Evolutionary conservation across 2,113 vertebrate species (phyloP), one percentile per base, ranked within the genome.

Genomic region (Carassius auratus): DNA sequence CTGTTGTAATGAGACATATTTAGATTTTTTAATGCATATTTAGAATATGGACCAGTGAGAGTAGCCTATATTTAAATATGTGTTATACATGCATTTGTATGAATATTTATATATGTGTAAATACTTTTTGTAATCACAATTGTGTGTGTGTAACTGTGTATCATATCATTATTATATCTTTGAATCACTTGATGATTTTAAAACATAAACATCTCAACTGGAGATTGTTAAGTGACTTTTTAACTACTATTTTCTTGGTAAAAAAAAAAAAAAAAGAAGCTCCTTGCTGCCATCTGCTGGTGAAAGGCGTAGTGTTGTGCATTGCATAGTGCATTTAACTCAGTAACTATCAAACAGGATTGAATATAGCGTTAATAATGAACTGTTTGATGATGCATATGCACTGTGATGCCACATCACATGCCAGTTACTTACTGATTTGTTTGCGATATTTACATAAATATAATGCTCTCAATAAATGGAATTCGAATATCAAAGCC

Each of bases 271-370:
- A 82, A 36, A 57, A 30, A 82, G 23, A 57, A 88, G 86, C 86
- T 87, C 68, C 80, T 33, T 85, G 62, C 86, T 89, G 80, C 84
- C 88, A 85, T 80, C 88, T 89, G 66, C 84, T 84, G 88, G 38
- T 75, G 12, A 17, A 19, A 69, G 17, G 3, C 21, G 17, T 71
- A n/a, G 30, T 52, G 5, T 4, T 7, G 50, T 33, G 15, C 30
- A 36, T 23, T 21, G 5, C 19, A 33, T 14, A 33, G n/a, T 26
- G 50, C 42, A 33, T 52, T 36, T 15, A 68, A 68, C 30, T 12
- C 59, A 8, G 5, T 36, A 10, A 55, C 15, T 55, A 38, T 61
- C 42, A 3, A 81, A 48, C 78, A 30, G 59, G 13, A 17, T 71
- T 55, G 6, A 30, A 82, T n/a, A 15, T 71, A 36, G 2, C 17